phyloP scores from a whole-genome alignment of 1,140 invertebrate species.

The Drosophila nasuta region DNA sequence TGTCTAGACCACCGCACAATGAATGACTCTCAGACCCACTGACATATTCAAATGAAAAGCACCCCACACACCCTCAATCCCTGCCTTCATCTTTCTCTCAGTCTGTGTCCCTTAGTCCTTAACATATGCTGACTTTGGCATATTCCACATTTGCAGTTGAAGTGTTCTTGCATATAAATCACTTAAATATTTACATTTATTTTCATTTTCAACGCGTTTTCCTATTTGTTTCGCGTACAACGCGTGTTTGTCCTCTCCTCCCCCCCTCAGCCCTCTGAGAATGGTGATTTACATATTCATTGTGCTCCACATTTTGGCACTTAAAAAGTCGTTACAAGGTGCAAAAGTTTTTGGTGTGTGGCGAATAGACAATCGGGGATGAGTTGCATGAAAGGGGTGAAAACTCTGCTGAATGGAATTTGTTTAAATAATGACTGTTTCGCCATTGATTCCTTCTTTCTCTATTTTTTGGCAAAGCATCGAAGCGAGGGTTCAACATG shows the following conservation, averaged over 20 bases:
- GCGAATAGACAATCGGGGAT: slow-evolving; percentile 18
- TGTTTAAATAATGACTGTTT: slow-evolving; percentile 30
- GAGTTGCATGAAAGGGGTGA: slow-evolving; percentile 10
- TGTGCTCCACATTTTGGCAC: slow-evolving; percentile 69
- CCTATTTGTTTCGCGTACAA: slow-evolving; percentile 55
- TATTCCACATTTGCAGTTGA: slow-evolving; percentile 44
- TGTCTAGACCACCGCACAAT: slow-evolving; percentile 23
- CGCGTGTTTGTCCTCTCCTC: not conserved
- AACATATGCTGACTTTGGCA: slow-evolving; percentile 29
- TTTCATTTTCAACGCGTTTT: slow-evolving; percentile 68
- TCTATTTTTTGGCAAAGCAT: not conserved
- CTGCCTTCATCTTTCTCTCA: not conserved
- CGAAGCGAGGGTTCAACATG: not conserved
- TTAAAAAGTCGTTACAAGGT: slow-evolving; percentile 76
- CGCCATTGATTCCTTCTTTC: not conserved
- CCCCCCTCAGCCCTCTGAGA: too few species aligned
- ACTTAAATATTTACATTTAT: slow-evolving; percentile 72
- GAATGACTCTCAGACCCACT: slow-evolving; percentile 34
- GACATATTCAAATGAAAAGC: slow-evolving; percentile 40
- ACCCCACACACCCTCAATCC: not conserved
- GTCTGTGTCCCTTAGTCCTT: not conserved
- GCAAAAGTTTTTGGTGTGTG: slow-evolving; percentile 65
- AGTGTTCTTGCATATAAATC: slow-evolving; percentile 63
- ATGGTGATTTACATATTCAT: slow-evolving; percentile 61
- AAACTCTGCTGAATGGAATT: slow-evolving; percentile 21